phyloP scores from a whole-genome alignment of 1,140 invertebrate genomes.

The Lethrus apterus region DNA sequence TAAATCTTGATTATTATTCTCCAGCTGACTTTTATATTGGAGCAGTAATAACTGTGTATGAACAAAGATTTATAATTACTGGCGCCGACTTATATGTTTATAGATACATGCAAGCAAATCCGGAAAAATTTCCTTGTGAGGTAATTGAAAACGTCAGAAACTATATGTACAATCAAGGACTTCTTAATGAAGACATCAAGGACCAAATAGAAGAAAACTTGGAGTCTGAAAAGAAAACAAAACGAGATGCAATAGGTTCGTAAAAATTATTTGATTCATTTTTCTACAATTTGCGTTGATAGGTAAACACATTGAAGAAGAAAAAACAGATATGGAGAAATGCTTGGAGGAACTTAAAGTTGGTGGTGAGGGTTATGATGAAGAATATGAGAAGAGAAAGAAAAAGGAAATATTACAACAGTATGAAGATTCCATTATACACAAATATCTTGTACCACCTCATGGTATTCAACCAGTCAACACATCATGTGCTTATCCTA shows the following conservation, averaged over 20 bases:
- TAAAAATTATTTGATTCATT: background rate
- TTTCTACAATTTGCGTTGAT: background rate
- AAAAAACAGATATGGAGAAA: constrained; percentile 43
- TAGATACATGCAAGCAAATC: constrained; percentile 60
- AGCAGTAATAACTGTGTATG: constrained; percentile 53
- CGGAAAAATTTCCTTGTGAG: constrained; percentile 56
- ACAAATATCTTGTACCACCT: constrained; percentile 26
- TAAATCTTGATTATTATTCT: constrained; percentile 56
- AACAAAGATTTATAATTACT: constrained; percentile 58
- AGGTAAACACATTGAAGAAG: constrained; percentile 40
- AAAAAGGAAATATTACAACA: constrained; percentile 23
- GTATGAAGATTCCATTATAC: constrained; percentile 31
- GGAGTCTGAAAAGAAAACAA: constrained; percentile 28
- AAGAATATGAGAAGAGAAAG: constrained; percentile 15
- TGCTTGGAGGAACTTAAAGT: constrained; percentile 42
- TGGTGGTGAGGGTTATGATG: constrained; percentile 18
- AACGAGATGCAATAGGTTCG: constrained; percentile 31
- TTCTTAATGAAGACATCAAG: constrained; percentile 50
- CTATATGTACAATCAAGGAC: constrained; percentile 51
- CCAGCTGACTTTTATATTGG: constrained; percentile 63
- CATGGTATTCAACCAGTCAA: constrained; percentile 33
- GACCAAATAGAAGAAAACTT: constrained; percentile 31
- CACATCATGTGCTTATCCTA: constrained; percentile 29
- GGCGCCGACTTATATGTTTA: constrained; percentile 63
- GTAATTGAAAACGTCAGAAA: constrained; percentile 54